phyloP scores from a whole-genome alignment of 2,888 invertebrate species.

The Dendrolimus houi region DNA sequence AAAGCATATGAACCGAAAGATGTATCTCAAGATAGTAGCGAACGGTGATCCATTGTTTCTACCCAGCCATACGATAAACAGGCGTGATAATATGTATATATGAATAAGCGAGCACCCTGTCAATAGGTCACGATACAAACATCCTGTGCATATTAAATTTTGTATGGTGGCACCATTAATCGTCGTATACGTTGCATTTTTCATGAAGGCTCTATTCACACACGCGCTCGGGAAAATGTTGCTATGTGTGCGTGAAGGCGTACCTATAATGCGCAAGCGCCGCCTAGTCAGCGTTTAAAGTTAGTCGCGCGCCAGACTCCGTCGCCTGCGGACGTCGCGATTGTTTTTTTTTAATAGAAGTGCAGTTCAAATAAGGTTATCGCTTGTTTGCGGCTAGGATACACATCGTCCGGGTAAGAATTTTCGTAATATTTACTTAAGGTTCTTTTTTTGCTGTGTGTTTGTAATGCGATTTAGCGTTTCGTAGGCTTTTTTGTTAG shows the following conservation, averaged over 20 bases:
- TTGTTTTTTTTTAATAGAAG: slow-evolving; percentile 30
- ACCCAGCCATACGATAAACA: no score
- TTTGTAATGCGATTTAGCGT: slow-evolving; percentile 8
- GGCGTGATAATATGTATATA: neutral
- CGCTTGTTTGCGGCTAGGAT: slow-evolving; percentile 57
- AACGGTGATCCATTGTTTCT: no score
- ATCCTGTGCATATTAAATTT: slow-evolving; percentile 4
- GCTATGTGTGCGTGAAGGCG: slow-evolving; percentile 50
- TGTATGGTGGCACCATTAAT: slow-evolving; percentile 28
- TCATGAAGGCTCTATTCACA: slow-evolving; percentile 51
- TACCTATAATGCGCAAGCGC: slow-evolving; percentile 50
- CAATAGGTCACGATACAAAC: neutral
- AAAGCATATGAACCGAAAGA: no score
- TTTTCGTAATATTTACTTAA: slow-evolving; percentile 34
- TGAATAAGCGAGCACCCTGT: neutral
- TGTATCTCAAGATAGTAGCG: no score
- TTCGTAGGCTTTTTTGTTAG: slow-evolving; percentile 13
- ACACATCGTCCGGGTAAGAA: slow-evolving; percentile 50
- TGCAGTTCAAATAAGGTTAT: slow-evolving; percentile 60
- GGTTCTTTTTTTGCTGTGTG: neutral
- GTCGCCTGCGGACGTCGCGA: slow-evolving; percentile 33
- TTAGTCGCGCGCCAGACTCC: slow-evolving; percentile 46
- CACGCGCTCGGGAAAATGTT: slow-evolving; percentile 13
- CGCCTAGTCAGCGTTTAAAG: slow-evolving; percentile 31
- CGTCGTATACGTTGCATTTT: slow-evolving; percentile 47